Conservation (phyloP, 2,797 vertebrate species). For the Silurus aristotelis region DNA sequence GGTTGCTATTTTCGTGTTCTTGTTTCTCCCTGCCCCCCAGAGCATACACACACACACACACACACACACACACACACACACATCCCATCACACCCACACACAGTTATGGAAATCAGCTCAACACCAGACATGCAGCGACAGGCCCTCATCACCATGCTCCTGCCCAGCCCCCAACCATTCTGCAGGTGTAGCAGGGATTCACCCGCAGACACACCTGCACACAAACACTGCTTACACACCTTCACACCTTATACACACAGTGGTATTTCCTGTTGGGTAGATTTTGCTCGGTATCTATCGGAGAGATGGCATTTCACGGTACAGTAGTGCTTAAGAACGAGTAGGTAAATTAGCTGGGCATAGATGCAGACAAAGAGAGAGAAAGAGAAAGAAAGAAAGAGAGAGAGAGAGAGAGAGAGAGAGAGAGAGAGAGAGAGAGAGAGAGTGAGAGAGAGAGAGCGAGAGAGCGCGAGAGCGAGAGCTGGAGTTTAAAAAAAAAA, state of each 20-base stretch:
- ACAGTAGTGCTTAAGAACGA: conserved; percentile 59
- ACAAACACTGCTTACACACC: conserved; percentile 42
- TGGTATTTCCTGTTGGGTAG: conserved; percentile 66
- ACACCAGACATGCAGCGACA: conserved; percentile 37
- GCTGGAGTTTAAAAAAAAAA: not conserved
- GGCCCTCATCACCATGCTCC: not conserved
- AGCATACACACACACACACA: conserved; percentile 8
- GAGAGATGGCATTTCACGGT: conserved; percentile 37
- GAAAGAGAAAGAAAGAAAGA: not conserved
- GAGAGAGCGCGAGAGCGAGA: not conserved
- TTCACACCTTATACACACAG: conserved; percentile 45
- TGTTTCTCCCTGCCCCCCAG: conserved; percentile 11
- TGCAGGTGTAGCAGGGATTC: conserved; percentile 36
- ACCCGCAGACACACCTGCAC: conserved; percentile 19
- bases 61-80: conserved; percentile 33
- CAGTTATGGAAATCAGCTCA: conserved; percentile 28
- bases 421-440: not conserved
- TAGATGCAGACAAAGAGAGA: not conserved
- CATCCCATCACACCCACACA: conserved; percentile 10
- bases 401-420: not conserved
- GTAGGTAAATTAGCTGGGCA: conserved; percentile 23
- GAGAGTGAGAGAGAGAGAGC: not conserved
- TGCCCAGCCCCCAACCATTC: conserved; percentile 27
- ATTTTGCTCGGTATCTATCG: conserved; percentile 69
- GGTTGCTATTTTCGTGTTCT: conserved; percentile 32